Evolutionary conservation across 2,888 invertebrate species (phyloP).

Genomic region (Odontothrips loti): DNA sequence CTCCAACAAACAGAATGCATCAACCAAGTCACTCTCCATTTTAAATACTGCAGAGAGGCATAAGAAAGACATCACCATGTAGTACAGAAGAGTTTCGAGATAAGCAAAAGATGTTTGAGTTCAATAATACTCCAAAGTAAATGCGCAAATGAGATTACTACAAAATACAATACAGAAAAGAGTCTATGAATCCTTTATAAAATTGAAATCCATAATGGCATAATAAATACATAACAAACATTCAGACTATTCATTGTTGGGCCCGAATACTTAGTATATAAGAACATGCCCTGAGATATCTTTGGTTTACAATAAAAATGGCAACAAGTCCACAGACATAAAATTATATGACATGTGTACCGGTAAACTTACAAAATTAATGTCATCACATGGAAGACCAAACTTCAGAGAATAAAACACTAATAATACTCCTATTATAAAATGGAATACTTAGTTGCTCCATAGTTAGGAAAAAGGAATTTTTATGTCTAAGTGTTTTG

Average conservation of each 20-base stretch:
- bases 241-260: constrained; percentile 3
- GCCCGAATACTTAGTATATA: neutral
- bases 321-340: neutral
- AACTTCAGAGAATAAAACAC: neutral
- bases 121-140: neutral
- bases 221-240: neutral
- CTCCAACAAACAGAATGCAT: neutral
- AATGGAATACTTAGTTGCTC: neutral
- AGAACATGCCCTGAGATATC: neutral
- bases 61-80: neutral
- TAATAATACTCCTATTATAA: neutral
- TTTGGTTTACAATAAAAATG: neutral
- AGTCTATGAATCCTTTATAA: neutral
- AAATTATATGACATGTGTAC: neutral
- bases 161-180: neutral
- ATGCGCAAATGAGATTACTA: neutral
- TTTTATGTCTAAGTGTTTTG: neutral
- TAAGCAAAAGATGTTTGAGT: neutral
- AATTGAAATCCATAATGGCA: neutral
- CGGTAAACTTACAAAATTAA: neutral
- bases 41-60: neutral
- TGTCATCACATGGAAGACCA: neutral
- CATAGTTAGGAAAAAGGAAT: neutral
- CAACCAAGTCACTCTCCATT: neutral
- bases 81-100: neutral